These are phyloP conservation scores for Pseudolaguvia tuberculata DNA, from an alignment of 2,113 vertebrate genomes.

Conservation along the genomic window DNA sequence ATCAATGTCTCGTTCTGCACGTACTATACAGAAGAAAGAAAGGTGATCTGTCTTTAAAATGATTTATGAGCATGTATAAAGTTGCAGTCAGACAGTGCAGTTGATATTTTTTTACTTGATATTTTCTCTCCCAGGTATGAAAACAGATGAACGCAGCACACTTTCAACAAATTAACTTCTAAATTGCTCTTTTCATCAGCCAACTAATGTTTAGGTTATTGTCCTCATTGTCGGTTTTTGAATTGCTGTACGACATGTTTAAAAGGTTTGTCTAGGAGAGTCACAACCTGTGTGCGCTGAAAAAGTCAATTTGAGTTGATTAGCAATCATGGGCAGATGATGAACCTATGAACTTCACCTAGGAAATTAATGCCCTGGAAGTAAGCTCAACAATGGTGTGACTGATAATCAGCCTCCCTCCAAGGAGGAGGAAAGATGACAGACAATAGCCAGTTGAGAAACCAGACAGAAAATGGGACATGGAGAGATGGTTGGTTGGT, in stretches of 20 bases:
- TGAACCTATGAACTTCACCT: conserved; percentile 35
- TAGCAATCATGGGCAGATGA: conserved; percentile 36
- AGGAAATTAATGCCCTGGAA: conserved; percentile 50
- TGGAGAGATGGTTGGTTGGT: not conserved
- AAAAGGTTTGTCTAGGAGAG: not conserved
- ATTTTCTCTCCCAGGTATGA: not conserved
- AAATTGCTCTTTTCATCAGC: conserved; percentile 31
- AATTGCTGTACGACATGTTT: not conserved
- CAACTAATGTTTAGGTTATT: not conserved
- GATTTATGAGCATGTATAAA: not conserved
- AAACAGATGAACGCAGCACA: not conserved
- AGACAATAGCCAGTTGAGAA: conserved; percentile 17
- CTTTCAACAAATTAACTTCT: conserved; percentile 18
- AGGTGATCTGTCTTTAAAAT: conserved; percentile 6
- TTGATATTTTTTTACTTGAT: conserved; percentile 1
- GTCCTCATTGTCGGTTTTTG: not conserved
- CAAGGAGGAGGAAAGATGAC: conserved; percentile 1
- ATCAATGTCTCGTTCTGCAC: not conserved
- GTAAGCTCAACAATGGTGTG: conserved; percentile 36
- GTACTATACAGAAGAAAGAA: no score
- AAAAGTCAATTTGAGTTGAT: conserved; percentile 21
- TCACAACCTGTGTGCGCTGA: not conserved
- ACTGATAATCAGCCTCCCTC: conserved; percentile 53
- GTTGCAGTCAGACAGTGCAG: conserved; percentile 13
- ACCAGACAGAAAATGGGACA: not conserved